phyloP scores from a whole-genome alignment of 2,797 vertebrate genomes.

The Sparidentex hasta region DNA sequence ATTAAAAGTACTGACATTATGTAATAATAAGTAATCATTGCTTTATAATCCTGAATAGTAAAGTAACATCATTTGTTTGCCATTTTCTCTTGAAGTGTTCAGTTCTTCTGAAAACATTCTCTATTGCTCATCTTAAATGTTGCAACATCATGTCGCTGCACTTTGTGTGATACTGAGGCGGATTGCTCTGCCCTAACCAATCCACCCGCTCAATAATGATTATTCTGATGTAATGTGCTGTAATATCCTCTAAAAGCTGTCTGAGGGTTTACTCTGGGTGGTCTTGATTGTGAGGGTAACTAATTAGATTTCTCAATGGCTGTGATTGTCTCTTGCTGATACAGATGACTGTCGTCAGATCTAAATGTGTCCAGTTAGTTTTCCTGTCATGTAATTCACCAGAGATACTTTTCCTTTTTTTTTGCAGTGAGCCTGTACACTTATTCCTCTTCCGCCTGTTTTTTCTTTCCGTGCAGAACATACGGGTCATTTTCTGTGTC shows the following conservation, averaged over 20 bases:
- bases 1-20: slow-evolving; percentile 2
- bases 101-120: slow-evolving; percentile 18
- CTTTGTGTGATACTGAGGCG: slow-evolving; percentile 39
- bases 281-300: slow-evolving; percentile 58
- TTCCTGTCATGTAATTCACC: slow-evolving; percentile 41
- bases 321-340: slow-evolving; percentile 46
- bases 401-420: slow-evolving; percentile 26
- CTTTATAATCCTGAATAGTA: slow-evolving; percentile 8
- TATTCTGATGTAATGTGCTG: slow-evolving; percentile 67
- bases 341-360: slow-evolving; percentile 39
- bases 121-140: slow-evolving; percentile 34
- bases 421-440: slow-evolving; percentile 31
- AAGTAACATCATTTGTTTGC: slow-evolving; percentile 31
- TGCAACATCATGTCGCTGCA: slow-evolving; percentile 39
- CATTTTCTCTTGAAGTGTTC: slow-evolving; percentile 38
- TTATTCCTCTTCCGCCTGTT: slow-evolving; percentile 47
- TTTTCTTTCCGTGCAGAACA: slow-evolving; percentile 87
- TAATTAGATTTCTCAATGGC: slow-evolving; percentile 62
- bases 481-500: slow-evolving; percentile 98
- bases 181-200: slow-evolving; percentile 44
- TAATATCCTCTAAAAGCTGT: slow-evolving; percentile 60
- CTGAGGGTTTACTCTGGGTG: slow-evolving; percentile 49
- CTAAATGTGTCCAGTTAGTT: slow-evolving; percentile 38
- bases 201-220: slow-evolving; percentile 44
- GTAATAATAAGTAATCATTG: slow-evolving; percentile 15